Evolutionary conservation across 2,888 invertebrate genomes (phyloP).

Genomic region (Cephus pulcher): DNA sequence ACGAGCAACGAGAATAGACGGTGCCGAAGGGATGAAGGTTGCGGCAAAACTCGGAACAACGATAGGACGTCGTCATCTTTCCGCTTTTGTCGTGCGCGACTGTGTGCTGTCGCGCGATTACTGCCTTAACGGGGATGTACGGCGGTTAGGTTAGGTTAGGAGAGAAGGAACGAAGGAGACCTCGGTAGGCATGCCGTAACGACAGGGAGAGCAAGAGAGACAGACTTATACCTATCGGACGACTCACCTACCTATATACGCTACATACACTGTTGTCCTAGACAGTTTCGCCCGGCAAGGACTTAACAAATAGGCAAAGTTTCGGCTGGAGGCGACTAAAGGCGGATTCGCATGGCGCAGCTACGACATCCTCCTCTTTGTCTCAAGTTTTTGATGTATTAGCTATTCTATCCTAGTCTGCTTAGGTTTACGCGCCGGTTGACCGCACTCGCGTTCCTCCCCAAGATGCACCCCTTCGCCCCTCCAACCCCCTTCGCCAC

Average conservation of each 20-base stretch:
- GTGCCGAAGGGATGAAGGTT: background rate
- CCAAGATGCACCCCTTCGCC: no score
- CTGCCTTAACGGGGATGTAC: no score
- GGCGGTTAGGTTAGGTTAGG: no score
- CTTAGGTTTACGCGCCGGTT: slow-evolving; percentile 4
- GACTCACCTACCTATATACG: no score
- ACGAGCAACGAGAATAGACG: no score
- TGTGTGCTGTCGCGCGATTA: background rate
- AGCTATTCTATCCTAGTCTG: slow-evolving; percentile 48
- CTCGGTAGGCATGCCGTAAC: no score
- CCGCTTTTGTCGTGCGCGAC: background rate
- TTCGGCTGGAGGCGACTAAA: slow-evolving; percentile 44
- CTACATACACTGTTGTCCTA: slow-evolving; percentile 50
- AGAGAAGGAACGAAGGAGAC: no score
- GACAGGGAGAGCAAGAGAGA: no score
- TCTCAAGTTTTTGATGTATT: slow-evolving; percentile 66
- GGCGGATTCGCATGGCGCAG: slow-evolving; percentile 54
- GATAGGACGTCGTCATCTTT: slow-evolving; percentile 5
- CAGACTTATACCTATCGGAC: no score
- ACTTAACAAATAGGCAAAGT: slow-evolving; percentile 67
- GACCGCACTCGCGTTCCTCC: no score
- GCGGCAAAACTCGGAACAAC: background rate
- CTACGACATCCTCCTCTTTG: slow-evolving; percentile 65
- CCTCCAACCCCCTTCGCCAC: no score
- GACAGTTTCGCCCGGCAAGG: slow-evolving; percentile 61